Evolutionary conservation across 2,113 vertebrate genomes (phyloP).

Genomic region (Talpa occidentalis): DNA sequence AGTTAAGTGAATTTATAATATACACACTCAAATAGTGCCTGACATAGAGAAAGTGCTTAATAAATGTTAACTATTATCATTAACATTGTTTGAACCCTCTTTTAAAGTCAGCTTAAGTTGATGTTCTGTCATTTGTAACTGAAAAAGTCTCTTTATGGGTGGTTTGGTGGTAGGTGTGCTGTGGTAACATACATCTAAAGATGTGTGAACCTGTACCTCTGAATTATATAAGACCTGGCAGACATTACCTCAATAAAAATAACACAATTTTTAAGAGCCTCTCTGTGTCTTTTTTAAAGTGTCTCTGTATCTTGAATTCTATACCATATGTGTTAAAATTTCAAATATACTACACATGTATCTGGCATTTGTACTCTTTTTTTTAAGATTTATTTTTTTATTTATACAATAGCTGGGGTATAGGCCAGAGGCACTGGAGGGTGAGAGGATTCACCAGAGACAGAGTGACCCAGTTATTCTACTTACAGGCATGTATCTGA

Average conservation of each 20-base stretch:
- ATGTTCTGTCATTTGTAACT: constrained; percentile 27
- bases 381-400: too few species aligned
- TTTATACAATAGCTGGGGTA: too few species aligned
- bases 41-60: background rate
- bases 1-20: background rate
- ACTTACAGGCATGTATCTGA: background rate
- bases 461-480: background rate
- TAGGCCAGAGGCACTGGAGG: too few species aligned
- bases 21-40: background rate
- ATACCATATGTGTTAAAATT: background rate
- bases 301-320: background rate
- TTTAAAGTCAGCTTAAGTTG: background rate
- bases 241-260: too few species aligned
- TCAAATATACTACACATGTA: background rate
- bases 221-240: too few species aligned
- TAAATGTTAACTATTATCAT: background rate
- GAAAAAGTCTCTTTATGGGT: background rate
- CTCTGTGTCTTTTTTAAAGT: too few species aligned
- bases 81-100: background rate
- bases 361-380: background rate
- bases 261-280: too few species aligned
- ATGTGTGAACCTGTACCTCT: too few species aligned
- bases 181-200: too few species aligned
- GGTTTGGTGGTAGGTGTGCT: too few species aligned
- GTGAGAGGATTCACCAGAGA: too few species aligned